These are phyloP conservation scores for Prionailurus bengalensis DNA, from an alignment of 2,113 vertebrate species.

Conservation along the genomic window DNA sequence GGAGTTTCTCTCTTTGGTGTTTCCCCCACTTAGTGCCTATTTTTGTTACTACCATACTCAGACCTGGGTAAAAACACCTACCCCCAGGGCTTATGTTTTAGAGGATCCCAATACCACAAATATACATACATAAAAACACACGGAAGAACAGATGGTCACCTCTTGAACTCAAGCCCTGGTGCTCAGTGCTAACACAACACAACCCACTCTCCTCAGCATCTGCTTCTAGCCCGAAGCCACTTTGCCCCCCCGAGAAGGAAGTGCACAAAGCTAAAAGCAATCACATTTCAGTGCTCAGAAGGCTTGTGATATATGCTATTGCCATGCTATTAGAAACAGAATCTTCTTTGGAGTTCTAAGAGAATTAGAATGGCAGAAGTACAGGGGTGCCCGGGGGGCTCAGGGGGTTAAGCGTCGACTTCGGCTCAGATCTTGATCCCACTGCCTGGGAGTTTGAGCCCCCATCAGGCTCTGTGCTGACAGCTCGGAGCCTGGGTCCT, in stretches of 20 bases:
- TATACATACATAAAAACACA: background rate
- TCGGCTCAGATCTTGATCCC: too few species aligned
- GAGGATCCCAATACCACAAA: background rate
- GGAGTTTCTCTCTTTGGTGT: background rate
- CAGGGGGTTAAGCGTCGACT: too few species aligned
- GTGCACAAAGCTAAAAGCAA: slow-evolving; percentile 29
- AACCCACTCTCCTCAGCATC: background rate
- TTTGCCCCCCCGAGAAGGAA: background rate
- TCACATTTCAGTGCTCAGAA: background rate
- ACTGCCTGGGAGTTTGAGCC: too few species aligned
- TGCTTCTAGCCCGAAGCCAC: background rate
- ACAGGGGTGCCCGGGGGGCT: too few species aligned
- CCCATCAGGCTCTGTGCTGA: too few species aligned
- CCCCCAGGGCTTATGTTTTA: background rate
- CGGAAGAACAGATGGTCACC: background rate
- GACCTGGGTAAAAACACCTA: background rate
- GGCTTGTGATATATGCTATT: background rate
- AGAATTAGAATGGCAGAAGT: background rate
- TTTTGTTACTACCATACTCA: slow-evolving; percentile 22
- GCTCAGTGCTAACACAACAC: background rate
- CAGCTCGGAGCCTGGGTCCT: too few species aligned
- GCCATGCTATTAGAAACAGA: background rate
- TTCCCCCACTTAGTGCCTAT: background rate
- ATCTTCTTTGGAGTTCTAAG: background rate
- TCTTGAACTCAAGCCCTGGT: background rate